Evolutionary conservation across 2,113 vertebrate genomes (phyloP).

Genomic region (Baryphthengus martii): DNA sequence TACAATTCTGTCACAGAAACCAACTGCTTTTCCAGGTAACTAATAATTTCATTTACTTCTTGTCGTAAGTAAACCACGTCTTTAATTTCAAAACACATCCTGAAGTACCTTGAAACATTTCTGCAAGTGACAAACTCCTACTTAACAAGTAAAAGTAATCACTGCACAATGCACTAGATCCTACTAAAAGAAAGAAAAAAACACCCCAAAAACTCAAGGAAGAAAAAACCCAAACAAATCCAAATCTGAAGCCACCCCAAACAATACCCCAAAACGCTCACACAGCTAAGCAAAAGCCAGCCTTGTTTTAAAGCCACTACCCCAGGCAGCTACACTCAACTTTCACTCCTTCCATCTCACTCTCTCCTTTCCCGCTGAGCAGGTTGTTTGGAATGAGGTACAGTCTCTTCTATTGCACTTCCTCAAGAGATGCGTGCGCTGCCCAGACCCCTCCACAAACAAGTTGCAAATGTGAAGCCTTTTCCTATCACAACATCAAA

Average conservation of each 20-base stretch:
- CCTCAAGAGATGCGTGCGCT: accelerated
- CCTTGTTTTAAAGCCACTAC: not conserved
- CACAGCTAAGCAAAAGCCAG: not conserved
- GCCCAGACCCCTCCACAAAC: not conserved
- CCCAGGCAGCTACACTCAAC: not conserved
- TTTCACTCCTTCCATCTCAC: not conserved
- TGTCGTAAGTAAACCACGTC: not conserved
- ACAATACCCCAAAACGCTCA: not conserved
- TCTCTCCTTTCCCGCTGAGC: accelerated
- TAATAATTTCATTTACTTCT: not conserved
- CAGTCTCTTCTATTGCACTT: not conserved
- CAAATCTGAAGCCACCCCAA: not conserved
- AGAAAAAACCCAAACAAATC: not conserved
- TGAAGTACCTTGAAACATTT: not conserved
- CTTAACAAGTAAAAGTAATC: not conserved
- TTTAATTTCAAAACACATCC: not conserved
- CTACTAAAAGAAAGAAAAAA: not conserved
- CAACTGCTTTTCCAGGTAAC: not conserved
- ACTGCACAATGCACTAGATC: not conserved
- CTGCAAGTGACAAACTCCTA: not conserved
- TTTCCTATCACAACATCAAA: not conserved
- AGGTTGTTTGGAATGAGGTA: not conserved
- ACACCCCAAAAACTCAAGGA: not conserved
- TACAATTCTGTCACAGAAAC: not conserved
- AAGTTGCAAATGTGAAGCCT: not conserved